These are phyloP conservation scores for Serripes groenlandicus DNA, from an alignment of 2,888 invertebrate species.

Conservation along the genomic window DNA sequence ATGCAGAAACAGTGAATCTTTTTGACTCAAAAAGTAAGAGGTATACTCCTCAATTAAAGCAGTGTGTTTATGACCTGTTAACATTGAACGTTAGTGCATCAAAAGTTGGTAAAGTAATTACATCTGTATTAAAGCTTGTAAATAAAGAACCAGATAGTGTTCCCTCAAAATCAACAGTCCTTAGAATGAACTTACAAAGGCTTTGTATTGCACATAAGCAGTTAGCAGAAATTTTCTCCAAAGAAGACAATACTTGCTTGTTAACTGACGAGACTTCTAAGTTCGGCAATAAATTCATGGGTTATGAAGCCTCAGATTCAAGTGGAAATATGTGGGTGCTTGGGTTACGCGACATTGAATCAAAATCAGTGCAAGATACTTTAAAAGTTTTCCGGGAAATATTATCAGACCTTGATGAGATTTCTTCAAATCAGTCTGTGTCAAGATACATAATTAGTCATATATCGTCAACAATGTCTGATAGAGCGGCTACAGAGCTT, in stretches of 20 bases:
- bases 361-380: slow-evolving; percentile 39
- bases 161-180: slow-evolving; percentile 36
- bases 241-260: slow-evolving; percentile 32
- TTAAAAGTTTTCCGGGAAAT: slow-evolving; percentile 44
- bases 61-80: slow-evolving; percentile 53
- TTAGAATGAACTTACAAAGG: slow-evolving; percentile 60
- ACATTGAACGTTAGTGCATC: slow-evolving; percentile 49
- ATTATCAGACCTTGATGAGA: slow-evolving; percentile 38
- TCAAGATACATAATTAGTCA: slow-evolving; percentile 30
- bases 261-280: slow-evolving; percentile 58
- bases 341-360: slow-evolving; percentile 51
- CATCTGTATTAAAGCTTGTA: slow-evolving; percentile 45
- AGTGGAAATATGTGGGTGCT: slow-evolving; percentile 37
- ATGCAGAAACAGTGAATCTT: slow-evolving; percentile 14
- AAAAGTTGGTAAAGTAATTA: slow-evolving; percentile 37
- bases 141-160: slow-evolving; percentile 33
- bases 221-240: slow-evolving; percentile 46
- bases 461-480: slow-evolving; percentile 47
- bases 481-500: slow-evolving; percentile 40
- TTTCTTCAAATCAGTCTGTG: background rate
- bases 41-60: slow-evolving; percentile 32
- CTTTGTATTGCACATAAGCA: slow-evolving; percentile 50
- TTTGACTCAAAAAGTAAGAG: slow-evolving; percentile 38
- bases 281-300: slow-evolving; percentile 50
- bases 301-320: slow-evolving; percentile 51